Percentiles rank a stretch among this genome's conserved stretches.
phyloP scores from a whole-genome alignment of 2,797 vertebrate species.

The Centropyge bicolor region DNA sequence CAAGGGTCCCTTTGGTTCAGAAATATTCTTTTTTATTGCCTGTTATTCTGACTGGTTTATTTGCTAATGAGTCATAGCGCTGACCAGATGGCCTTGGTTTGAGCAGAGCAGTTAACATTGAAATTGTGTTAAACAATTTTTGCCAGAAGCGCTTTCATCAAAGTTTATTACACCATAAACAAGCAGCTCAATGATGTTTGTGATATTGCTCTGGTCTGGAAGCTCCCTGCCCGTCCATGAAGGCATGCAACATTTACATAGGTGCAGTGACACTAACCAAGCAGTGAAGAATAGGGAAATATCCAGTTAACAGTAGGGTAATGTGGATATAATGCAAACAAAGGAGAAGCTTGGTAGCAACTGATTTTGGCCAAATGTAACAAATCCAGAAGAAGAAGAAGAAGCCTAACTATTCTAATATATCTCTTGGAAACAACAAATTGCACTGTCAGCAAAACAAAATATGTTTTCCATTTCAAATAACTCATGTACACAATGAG shows the following conservation, averaged over 20 bases:
- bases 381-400: not conserved
- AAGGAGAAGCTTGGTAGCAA: slow-evolving; percentile 3
- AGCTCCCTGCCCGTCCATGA: slow-evolving; percentile 38
- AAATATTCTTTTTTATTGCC: slow-evolving; percentile 41
- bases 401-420: not conserved
- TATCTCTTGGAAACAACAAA: not conserved
- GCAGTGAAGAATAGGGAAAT: not conserved
- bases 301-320: not conserved
- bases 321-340: not conserved
- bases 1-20: slow-evolving; percentile 41
- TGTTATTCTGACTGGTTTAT: slow-evolving; percentile 61
- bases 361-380: not conserved
- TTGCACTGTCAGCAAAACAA: not conserved
- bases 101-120: slow-evolving; percentile 55
- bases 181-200: slow-evolving; percentile 48
- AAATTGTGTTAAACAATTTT: slow-evolving; percentile 64
- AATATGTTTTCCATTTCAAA: not conserved
- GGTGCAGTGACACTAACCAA: not conserved
- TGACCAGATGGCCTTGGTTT: slow-evolving; percentile 70
- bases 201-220: slow-evolving; percentile 41
- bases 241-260: slow-evolving; percentile 10
- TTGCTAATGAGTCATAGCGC: slow-evolving; percentile 63
- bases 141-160: slow-evolving; percentile 62
- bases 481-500: not conserved
- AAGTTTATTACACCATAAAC: slow-evolving; percentile 69